Percentiles rank a stretch among this genome's conserved stretches.
phyloP scores from a whole-genome alignment of 2,797 vertebrate species.

The Enteromius fasciolatus region DNA sequence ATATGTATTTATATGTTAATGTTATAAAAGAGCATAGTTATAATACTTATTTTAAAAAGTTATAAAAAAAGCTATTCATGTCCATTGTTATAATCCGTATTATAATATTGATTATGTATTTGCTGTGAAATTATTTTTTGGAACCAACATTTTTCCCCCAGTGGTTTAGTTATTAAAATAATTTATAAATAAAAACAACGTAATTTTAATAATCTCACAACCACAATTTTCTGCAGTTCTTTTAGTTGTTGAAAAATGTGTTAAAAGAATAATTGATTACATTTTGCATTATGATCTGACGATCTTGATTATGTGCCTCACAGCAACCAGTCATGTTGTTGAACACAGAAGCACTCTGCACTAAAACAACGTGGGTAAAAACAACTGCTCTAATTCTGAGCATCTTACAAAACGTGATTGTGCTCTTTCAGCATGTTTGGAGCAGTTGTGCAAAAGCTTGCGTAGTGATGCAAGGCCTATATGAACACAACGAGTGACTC shows the following conservation, averaged over 20 bases:
- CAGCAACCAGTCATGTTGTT: not conserved
- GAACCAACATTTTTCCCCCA: no score
- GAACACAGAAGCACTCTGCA: not conserved
- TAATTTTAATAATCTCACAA: no score
- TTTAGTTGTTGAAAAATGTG: not conserved
- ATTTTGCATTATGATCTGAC: not conserved
- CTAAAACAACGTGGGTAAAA: not conserved
- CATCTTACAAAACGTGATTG: conserved; percentile 32
- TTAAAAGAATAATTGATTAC: not conserved
- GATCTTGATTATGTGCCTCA: not conserved
- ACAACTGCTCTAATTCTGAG: not conserved
- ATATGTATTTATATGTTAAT: no score
- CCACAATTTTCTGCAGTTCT: not conserved
- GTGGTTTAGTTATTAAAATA: no score
- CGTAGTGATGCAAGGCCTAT: conserved; percentile 55
- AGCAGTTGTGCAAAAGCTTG: conserved; percentile 48
- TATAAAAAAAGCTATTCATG: no score
- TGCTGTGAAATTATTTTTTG: not conserved
- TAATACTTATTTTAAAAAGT: no score
- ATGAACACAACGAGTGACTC: conserved; percentile 50
- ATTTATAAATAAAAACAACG: no score
- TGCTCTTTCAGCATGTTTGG: conserved; percentile 36
- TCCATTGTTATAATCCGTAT: not conserved
- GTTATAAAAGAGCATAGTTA: no score
- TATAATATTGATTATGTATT: not conserved